phyloP scores from a whole-genome alignment of 2,113 vertebrate genomes.

The Muntiacus reevesi region DNA sequence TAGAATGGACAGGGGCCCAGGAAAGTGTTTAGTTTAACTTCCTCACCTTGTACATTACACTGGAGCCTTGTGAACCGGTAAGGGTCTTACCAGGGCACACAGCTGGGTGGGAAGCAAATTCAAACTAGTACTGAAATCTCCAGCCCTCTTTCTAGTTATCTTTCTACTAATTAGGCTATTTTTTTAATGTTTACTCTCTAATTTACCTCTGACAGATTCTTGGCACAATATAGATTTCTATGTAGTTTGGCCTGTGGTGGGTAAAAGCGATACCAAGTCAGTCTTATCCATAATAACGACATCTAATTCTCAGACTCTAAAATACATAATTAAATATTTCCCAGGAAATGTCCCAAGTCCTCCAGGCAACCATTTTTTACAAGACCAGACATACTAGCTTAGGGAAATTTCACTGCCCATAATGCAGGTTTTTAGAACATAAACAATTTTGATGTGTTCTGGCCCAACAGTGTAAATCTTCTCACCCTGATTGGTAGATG shows the following conservation, averaged over 20 bases:
- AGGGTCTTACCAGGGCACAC: too few relatives aligned
- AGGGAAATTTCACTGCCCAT: background rate
- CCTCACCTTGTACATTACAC: background rate
- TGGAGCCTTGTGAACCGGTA: rapidly evolving
- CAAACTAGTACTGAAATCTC: background rate
- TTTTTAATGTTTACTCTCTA: background rate
- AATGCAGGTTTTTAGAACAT: background rate
- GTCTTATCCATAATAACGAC: background rate
- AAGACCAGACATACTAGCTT: background rate
- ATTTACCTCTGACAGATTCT: background rate
- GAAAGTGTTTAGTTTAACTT: background rate
- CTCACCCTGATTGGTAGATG: background rate
- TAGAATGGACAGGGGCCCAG: background rate
- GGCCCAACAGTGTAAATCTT: background rate
- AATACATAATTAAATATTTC: background rate
- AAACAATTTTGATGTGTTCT: background rate
- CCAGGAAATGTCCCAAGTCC: background rate
- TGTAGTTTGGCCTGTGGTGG: background rate
- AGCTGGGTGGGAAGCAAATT: background rate
- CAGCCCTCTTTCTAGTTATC: background rate
- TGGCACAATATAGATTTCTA: background rate
- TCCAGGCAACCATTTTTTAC: background rate
- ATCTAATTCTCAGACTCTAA: background rate
- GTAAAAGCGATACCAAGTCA: background rate
- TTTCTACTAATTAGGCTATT: background rate